Percentiles rank a stretch among this genome's conserved stretches.
Evolutionary conservation across 2,797 vertebrate species (phyloP).

Genomic region (Pogonophryne albipinna): DNA sequence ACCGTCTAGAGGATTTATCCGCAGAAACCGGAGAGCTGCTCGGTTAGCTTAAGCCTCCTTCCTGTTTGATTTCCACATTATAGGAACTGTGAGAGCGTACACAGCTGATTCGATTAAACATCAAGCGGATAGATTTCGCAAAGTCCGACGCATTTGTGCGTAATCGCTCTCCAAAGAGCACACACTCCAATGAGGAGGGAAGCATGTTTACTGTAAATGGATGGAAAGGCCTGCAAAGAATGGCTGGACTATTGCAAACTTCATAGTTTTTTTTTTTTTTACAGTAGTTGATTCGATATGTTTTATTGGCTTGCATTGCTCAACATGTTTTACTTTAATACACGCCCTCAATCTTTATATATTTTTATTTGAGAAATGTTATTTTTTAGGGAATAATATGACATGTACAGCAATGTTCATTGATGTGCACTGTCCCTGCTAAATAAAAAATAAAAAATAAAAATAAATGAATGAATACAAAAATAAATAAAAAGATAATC

Average conservation of each 20-base stretch:
- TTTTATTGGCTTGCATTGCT: conserved; percentile 7
- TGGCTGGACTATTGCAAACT: neutral
- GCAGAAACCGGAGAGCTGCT: conserved; percentile 64
- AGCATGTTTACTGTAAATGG: conserved; percentile 16
- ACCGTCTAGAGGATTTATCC: conserved; percentile 54
- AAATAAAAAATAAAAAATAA: too few species aligned
- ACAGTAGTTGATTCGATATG: neutral
- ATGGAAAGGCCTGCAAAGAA: conserved; percentile 7
- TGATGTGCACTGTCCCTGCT: too few species aligned
- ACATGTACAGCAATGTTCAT: too few species aligned
- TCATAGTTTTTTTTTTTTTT: neutral
- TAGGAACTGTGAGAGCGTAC: conserved; percentile 42
- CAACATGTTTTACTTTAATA: conserved; percentile 10
- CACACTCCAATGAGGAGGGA: neutral
- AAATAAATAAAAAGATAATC: too few species aligned
- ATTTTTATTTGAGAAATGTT: neutral
- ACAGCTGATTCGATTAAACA: conserved; percentile 62
- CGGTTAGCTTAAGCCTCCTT: conserved; percentile 71
- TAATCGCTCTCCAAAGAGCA: conserved; percentile 21
- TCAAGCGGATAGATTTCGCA: conserved; percentile 51
- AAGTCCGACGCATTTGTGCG: conserved; percentile 23
- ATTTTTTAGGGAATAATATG: neutral
- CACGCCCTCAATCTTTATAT: neutral
- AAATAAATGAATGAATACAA: too few species aligned
- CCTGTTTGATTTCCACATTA: conserved; percentile 75